A percentile compares a stretch with the other conserved stretches of the same genome.
phyloP scores from a whole-genome alignment of 2,888 invertebrate species.

The Spicauda simplicius region DNA sequence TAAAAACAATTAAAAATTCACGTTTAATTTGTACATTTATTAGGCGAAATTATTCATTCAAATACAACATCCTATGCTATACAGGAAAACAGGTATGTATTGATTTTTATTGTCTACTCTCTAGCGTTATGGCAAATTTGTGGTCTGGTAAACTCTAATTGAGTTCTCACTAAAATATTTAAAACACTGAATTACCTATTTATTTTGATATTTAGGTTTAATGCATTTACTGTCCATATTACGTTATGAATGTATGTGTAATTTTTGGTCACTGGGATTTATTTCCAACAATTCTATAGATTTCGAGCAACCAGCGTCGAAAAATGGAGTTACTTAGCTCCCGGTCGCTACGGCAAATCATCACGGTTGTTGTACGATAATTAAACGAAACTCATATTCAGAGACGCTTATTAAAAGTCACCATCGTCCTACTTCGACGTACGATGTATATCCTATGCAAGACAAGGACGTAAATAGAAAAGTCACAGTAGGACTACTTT shows the following conservation, averaged over 20 bases:
- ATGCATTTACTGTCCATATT: no score
- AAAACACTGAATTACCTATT: no score
- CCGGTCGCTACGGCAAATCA: constrained; percentile 62
- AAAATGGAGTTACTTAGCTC: constrained; percentile 78
- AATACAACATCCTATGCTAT: no score
- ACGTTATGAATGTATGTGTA: constrained; percentile 13
- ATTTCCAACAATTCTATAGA: constrained; percentile 51
- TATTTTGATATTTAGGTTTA: no score
- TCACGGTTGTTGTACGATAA: constrained; percentile 81
- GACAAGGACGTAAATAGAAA: constrained; percentile 68
- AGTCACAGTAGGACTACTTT: constrained; percentile 71
- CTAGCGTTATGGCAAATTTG: no score
- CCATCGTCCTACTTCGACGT: constrained; percentile 68
- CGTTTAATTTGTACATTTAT: no score
- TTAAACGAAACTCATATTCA: constrained; percentile 78
- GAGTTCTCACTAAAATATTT: no score
- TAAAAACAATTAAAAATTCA: no score
- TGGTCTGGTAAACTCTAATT: no score
- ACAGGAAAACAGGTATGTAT: no score
- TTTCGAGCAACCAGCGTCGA: constrained; percentile 55
- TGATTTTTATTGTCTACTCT: no score
- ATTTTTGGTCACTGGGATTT: constrained; percentile 53
- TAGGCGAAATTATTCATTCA: no score
- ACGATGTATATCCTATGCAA: constrained; percentile 52
- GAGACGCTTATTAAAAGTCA: constrained; percentile 68